These are phyloP conservation scores for Ricordea florida DNA, from an alignment of 92 coral and sea anemone genomes.

Conservation along the genomic window DNA sequence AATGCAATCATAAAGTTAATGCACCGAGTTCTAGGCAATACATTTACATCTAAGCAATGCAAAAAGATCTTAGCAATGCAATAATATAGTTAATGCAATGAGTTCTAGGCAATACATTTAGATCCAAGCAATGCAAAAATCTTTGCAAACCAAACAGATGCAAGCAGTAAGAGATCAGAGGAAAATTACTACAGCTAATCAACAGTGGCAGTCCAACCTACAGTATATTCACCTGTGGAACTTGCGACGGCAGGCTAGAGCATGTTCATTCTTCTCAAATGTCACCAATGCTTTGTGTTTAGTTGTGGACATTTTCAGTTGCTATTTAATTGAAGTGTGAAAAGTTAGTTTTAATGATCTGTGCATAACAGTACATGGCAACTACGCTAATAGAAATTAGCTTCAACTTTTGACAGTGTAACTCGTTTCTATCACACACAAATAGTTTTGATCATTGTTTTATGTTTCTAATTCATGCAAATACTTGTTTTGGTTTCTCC, in stretches of 20 bases:
- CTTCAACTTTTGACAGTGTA: neutral
- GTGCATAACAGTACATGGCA: too few species aligned
- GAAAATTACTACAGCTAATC: neutral
- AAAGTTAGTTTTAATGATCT: too few species aligned
- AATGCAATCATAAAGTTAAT: neutral
- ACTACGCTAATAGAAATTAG: too few species aligned
- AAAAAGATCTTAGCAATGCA: too few species aligned
- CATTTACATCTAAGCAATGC: too few species aligned
- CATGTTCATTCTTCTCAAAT: constrained; percentile 98
- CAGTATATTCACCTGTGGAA: constrained; percentile 83
- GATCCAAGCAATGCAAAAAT: too few species aligned
- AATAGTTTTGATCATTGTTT: neutral
- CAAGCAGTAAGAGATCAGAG: neutral
- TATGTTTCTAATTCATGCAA: neutral
- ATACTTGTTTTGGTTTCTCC: too few species aligned
- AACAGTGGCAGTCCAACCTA: neutral
- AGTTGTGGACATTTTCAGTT: constrained; percentile 98
- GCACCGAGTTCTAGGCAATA: too few species aligned
- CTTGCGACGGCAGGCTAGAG: constrained; percentile 98
- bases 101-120: neutral
- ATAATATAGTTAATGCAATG: neutral
- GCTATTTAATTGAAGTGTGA: constrained; percentile 44
- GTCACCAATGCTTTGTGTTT: constrained; percentile 98
- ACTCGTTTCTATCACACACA: neutral
- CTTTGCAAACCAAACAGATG: neutral